These are phyloP conservation scores for Caenorhabditis sp. DNA, from an alignment of 2,888 invertebrate genomes.

Conservation along the genomic window DNA sequence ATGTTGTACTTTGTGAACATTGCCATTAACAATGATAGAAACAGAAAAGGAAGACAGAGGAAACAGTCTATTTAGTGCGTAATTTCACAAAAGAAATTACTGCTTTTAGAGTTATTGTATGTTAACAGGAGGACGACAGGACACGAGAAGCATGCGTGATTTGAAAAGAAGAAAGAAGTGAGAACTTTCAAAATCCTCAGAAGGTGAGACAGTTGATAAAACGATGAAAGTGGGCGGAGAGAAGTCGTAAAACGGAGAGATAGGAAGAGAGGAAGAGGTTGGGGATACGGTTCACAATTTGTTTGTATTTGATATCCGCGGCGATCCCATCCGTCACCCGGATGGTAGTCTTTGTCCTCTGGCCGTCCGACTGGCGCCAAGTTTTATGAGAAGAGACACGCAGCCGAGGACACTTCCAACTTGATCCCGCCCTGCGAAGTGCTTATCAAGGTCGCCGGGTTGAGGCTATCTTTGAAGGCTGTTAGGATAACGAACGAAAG, in stretches of 20 bases:
- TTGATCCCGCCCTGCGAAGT: constrained; percentile 34
- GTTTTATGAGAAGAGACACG: constrained; percentile 31
- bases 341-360: constrained; percentile 51
- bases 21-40: too few relatives aligned
- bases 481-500: neutral
- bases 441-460: constrained; percentile 29
- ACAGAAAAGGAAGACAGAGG: too few relatives aligned
- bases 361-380: constrained; percentile 53
- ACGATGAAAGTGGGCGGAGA: too few relatives aligned
- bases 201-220: too few relatives aligned
- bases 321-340: constrained; percentile 34
- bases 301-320: constrained; percentile 31
- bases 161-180: too few relatives aligned
- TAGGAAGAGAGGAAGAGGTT: constrained; percentile 12
- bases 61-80: too few relatives aligned
- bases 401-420: constrained; percentile 34
- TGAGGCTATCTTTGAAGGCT: neutral
- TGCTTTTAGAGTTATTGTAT: too few relatives aligned
- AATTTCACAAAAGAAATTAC: too few relatives aligned
- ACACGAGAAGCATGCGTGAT: too few relatives aligned
- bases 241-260: neutral
- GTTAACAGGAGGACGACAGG: too few relatives aligned
- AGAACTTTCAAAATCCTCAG: too few relatives aligned
- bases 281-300: constrained; percentile 34
- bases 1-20: too few relatives aligned